These are phyloP conservation scores for Aeoliscus strigatus DNA, from an alignment of 2,797 vertebrate genomes.

Conservation along the genomic window DNA sequence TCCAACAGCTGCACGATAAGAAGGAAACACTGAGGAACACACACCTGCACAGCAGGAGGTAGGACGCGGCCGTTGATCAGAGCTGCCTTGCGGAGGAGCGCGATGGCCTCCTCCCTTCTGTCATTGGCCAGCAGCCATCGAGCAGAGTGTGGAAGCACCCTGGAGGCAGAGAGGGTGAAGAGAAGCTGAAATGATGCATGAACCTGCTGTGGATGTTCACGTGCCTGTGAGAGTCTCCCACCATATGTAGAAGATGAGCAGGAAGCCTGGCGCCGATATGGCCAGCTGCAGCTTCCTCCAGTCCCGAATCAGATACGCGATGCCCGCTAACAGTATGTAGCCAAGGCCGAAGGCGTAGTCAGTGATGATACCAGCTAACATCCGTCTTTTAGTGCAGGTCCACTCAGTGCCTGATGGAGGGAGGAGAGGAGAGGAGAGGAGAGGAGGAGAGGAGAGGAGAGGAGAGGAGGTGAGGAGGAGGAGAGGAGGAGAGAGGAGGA, in stretches of 20 bases:
- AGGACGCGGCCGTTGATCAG: conserved; percentile 70
- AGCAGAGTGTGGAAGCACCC: conserved; percentile 60
- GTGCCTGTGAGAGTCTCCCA: conserved; percentile 48
- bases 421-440: conserved; percentile 4
- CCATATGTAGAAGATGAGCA: conserved; percentile 78
- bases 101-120: conserved; percentile 77
- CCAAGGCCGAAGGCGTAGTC: conserved; percentile 76
- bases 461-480: conserved; percentile 11
- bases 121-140: conserved; percentile 76
- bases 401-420: conserved; percentile 79
- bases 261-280: conserved; percentile 70
- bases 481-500: conserved; percentile 14
- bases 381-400: conserved; percentile 77
- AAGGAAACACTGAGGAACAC: too few species aligned
- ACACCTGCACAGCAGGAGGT: conserved; percentile 61
- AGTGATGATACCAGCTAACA: conserved; percentile 69
- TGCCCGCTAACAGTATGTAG: conserved; percentile 79
- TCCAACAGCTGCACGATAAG: too few species aligned
- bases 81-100: conserved; percentile 78
- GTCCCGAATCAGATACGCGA: conserved; percentile 78
- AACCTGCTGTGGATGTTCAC: background rate
- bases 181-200: conserved; percentile 11
- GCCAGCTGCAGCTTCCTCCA: conserved; percentile 83
- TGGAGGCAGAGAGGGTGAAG: conserved; percentile 23
- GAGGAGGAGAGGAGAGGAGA: conserved; percentile 2